Percentiles rank a stretch among this genome's conserved stretches.
Evolutionary conservation across 2,113 vertebrate species (phyloP).

Genomic region (Trematocara nigrifrons): DNA sequence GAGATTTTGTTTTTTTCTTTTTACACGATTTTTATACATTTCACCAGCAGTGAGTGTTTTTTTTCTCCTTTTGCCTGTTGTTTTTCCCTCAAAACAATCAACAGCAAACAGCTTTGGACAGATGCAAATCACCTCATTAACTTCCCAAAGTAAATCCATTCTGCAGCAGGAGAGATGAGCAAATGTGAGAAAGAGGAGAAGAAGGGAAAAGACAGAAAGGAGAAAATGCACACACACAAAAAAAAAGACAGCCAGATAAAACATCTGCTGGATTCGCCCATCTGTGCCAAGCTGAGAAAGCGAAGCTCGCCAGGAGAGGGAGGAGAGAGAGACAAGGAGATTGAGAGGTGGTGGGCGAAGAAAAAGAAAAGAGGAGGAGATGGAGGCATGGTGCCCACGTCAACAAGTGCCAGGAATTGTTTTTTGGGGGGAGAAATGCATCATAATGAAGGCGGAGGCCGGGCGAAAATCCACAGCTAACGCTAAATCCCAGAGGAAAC

Average conservation of each 20-base stretch:
- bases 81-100: constrained; percentile 64
- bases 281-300: constrained; percentile 66
- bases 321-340: constrained; percentile 5
- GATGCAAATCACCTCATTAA: constrained; percentile 74
- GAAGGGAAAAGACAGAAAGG: background rate
- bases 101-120: constrained; percentile 64
- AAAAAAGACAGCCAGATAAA: constrained; percentile 29
- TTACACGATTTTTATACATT: background rate
- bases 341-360: constrained; percentile 28
- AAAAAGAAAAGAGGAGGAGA: constrained; percentile 23
- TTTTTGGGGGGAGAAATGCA: background rate
- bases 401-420: constrained; percentile 58
- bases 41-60: constrained; percentile 5
- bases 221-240: background rate
- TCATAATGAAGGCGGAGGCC: constrained; percentile 45
- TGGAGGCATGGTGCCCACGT: constrained; percentile 45
- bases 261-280: constrained; percentile 69
- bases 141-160: constrained; percentile 57
- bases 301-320: constrained; percentile 21
- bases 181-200: background rate
- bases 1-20: background rate
- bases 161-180: constrained; percentile 29
- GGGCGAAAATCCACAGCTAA: constrained; percentile 22
- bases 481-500: constrained; percentile 64
- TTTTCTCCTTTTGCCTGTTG: constrained; percentile 5